Conservation (phyloP, 1,140 invertebrate species). For the Drosophila teissieri region DNA sequence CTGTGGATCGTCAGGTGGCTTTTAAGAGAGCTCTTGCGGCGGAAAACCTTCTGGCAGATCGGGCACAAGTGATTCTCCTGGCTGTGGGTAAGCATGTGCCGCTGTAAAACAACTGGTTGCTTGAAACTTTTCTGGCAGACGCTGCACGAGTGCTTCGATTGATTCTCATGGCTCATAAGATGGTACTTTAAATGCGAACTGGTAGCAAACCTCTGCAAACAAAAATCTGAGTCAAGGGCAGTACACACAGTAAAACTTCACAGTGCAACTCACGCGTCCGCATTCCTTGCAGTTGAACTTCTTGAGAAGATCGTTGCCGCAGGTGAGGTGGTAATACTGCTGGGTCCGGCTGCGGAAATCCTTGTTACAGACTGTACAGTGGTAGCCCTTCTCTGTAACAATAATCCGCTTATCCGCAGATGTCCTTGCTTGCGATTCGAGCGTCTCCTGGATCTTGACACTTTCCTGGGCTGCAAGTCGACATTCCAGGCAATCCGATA, state of each 20-base stretch:
- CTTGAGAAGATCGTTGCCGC: conserved; percentile 69
- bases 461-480: conserved; percentile 35
- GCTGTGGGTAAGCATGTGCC: conserved; percentile 54
- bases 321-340: conserved; percentile 86
- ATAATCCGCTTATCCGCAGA: conserved; percentile 31
- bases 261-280: conserved; percentile 49
- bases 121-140: conserved; percentile 54
- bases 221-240: neutral
- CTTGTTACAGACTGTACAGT: conserved; percentile 86
- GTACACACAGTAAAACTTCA: neutral
- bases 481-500: conserved; percentile 84
- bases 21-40: conserved; percentile 34
- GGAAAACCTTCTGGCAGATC: conserved; percentile 57
- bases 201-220: conserved; percentile 60
- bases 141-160: conserved; percentile 30
- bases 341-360: conserved; percentile 86
- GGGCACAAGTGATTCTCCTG: conserved; percentile 28
- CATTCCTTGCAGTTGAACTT: conserved; percentile 60
- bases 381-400: conserved; percentile 66
- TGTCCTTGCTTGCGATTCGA: neutral
- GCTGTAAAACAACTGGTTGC: conserved; percentile 44
- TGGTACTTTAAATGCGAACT: conserved; percentile 76
- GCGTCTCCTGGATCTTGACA: neutral
- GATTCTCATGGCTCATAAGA: conserved; percentile 46
- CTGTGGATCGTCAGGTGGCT: conserved; percentile 53